phyloP scores from a whole-genome alignment of 2,797 vertebrate species.

The Lepus townsendii region DNA sequence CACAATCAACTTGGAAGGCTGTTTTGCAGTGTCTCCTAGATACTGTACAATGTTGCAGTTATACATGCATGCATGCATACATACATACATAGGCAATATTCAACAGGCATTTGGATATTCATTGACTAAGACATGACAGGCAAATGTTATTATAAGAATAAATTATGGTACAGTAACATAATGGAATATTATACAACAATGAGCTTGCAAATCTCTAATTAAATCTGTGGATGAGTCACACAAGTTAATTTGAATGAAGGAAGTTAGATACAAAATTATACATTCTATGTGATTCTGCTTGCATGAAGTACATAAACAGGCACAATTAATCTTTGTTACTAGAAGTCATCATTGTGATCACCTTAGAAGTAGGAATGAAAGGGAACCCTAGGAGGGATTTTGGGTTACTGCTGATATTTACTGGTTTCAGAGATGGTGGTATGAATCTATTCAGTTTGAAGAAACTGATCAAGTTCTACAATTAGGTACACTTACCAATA shows the following conservation, averaged over 20 bases:
- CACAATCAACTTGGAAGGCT: not conserved
- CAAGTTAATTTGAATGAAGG: slow-evolving; percentile 7
- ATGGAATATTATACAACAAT: not conserved
- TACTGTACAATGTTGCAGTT: not conserved
- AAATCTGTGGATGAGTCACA: not conserved
- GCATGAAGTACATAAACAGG: not conserved
- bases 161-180: not conserved
- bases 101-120: not conserved
- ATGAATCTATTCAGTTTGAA: not conserved
- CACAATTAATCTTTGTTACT: slow-evolving; percentile 7
- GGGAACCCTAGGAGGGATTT: not conserved
- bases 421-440: not conserved
- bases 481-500: not conserved
- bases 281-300: not conserved
- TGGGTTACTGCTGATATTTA: not conserved
- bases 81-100: not conserved
- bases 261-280: not conserved
- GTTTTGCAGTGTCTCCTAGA: not conserved
- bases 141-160: not conserved
- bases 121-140: not conserved
- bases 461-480: not conserved
- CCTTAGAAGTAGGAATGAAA: not conserved
- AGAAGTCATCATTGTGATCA: not conserved
- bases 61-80: not conserved
- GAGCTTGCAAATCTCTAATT: not conserved